Evolutionary conservation across 2,797 vertebrate species (phyloP), one percentile per base, ranked within the genome.

Genomic region (Phataginus tricuspis): DNA sequence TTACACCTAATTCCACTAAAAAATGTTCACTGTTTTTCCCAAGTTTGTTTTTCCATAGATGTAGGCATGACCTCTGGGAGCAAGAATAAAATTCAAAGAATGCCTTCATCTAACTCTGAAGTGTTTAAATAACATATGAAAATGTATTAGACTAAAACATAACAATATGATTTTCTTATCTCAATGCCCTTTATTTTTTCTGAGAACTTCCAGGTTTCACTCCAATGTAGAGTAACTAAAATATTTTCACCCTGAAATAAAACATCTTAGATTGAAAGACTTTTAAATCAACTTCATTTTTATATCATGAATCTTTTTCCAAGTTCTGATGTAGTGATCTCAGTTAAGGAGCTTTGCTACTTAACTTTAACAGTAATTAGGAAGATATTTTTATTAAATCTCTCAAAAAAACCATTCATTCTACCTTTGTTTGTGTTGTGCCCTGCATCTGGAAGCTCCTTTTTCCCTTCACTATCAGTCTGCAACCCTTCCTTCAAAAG

Each of bases 201-300:
- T 91, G 59, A 94, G 34, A 75, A 90, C 9, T 90, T 83, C 45
- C 78, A 86, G 34, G 31, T 92, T 95, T 94, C 31, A 88, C 89
- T 93, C 12, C 21, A 82, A 34, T 68, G 16, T 59, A 31, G 21
- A 86, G 11, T 18, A 92, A 68, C 75, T 66, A 92, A 96, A 97
- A 74, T 57, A 87, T 87, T 93, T 96, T 84, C 49, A 78, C n/a
- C 45, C 53, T 96, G 61, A 96, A 96, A 90, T 92, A 94, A 93
- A 96, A 93, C 84, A 78, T 23, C 71, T 71, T 68, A 69, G 39
- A 51, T 37, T 78, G 59, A 97, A 31, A 94, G 53, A 97, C 49
- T 92, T 84, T 96, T 71, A 95, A 94, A 85, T 61, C 68, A 93
- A 90, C 88, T 92, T 95, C 29, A 82, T 87, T 64, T 95, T 63